Evolutionary conservation across 2,113 vertebrate species (phyloP), one percentile per base, ranked within the genome.

Genomic region (Tachycineta bicolor): DNA sequence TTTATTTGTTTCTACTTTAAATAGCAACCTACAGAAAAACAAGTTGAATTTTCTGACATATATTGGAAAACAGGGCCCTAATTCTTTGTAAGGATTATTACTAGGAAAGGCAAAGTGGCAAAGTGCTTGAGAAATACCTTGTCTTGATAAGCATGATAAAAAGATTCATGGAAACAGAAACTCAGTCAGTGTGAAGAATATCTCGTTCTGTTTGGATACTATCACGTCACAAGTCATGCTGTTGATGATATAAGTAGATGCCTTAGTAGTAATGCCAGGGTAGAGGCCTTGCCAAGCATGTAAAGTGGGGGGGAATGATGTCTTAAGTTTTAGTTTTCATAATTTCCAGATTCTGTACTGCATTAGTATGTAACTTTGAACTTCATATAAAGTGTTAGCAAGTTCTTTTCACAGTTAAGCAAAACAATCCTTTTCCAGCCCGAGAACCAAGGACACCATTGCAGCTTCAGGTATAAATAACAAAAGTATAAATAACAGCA

Each of bases 401-500:
- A 63, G 37, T 14, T n/a, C 29, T 63, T 14, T 5, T 52, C 23
- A 43, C 29, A 41, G 18, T 16, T 41, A 12, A 26, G 29, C 18
- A 13, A 52, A 28, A 22, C 8, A 78, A 52, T 52, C 5, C 6
- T 26, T 78, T 43, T n/a, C 59, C 29, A 78, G 29, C 37, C 14
- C 4, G 5, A 52, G n/a, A n/a, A n/a, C 6, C 29, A 52, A 52
- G 37, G 29, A 22, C 37, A 43, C 8, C 3, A 0, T 43, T 63
- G 14, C 29, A 52, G 18, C 59, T n/a, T 63, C 14, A 8, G 24
- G 18, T 18, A 14, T 37, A 26, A 43, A 37, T 37, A 37, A 37
- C 8, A 37, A n/a, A 63, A 22, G 2, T 12, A 8, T 13, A 28
- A 78, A n/a, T 1, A 52, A 8, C 5, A 3, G 11, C 1, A 0